Percentiles rank a stretch among this genome's conserved stretches.
Conservation (phyloP, 2,113 vertebrate genomes). For the Formicarius rufipectus region DNA sequence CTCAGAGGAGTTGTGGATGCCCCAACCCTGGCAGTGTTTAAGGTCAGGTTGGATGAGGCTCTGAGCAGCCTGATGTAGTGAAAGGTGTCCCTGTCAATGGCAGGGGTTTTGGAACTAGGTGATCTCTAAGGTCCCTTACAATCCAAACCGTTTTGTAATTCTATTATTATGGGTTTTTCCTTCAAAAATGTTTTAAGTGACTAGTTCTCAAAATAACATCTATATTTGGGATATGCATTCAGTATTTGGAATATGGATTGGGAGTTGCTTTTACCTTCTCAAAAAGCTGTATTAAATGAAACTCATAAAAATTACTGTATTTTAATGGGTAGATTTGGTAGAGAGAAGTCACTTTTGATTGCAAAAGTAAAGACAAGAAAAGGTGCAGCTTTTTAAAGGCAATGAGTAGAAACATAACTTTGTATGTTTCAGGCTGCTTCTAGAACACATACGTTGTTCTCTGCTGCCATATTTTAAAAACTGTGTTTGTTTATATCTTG, state of each 20-base stretch:
- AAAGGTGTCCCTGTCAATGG: neutral
- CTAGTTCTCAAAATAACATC: neutral
- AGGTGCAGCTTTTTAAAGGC: neutral
- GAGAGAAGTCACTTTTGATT: neutral
- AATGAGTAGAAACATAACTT: neutral
- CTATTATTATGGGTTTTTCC: neutral
- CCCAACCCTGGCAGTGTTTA: neutral
- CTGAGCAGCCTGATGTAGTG: neutral
- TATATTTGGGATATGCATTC: neutral
- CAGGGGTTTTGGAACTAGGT: neutral
- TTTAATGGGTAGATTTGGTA: neutral
- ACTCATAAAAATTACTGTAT: neutral
- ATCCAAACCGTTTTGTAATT: neutral
- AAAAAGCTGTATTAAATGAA: neutral
- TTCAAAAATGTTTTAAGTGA: neutral
- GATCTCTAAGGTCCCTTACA: neutral
- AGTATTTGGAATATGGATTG: neutral
- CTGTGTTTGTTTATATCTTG: neutral
- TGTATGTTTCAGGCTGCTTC: neutral
- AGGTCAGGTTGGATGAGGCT: neutral
- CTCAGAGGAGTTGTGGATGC: neutral
- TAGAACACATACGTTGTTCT: neutral
- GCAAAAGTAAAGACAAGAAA: neutral
- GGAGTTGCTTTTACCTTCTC: neutral
- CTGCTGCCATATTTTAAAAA: neutral